Base-by-base conservation (phyloP, 2,113 vertebrate genomes). In the Mystacornis crossleyi region DNA sequence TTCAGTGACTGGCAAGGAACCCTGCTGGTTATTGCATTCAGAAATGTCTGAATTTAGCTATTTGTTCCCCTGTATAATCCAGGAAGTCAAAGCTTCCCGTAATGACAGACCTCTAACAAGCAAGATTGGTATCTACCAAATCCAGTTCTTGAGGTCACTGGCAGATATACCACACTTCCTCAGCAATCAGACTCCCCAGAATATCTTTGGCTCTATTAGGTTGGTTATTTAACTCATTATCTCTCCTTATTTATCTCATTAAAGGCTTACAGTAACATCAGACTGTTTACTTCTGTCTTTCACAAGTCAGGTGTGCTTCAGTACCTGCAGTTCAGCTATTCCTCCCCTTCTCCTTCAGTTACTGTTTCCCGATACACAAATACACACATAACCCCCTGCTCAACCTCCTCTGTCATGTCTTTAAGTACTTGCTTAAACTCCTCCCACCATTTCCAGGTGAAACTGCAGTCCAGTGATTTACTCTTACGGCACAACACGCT, bases 31-130 rank as follows among this genome's bases (percentile, higher is more conserved):
- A 51, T 36, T 74, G 43, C 42, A 60, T 23, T 86, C 43, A 86
- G 91, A 81, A 89, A 67, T n/a, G 6, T 47, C 80, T 89, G 86
- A 55, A 74, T 86, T 83, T 58, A 93, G 75, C 34, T 77, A n/a
- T 89, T 86, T 93, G 60, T 71, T 89, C 38, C 43, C 34, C 26
- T 70, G 7, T 29, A 70, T 69, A 86, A 91, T 78, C 72, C 5
- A 4, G 62, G 72, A 81, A 95, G 57, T 43, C 61, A 91, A 92
- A 97, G 51, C 57, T n/a, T 91, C 48, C 48, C 65, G 36, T 71
- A 95, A 92, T 40, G 83, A 81, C 65, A 95, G 77, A 66, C 64
- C 65, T 95, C 80, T 94, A 95, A 91, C 53, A 89, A 83, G 58
- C 18, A 64, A 96, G 93, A 94, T 92, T 6, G 2, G 3, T 91